Conservation (phyloP, 2,113 vertebrate genomes). For the Notothenia rossii region DNA sequence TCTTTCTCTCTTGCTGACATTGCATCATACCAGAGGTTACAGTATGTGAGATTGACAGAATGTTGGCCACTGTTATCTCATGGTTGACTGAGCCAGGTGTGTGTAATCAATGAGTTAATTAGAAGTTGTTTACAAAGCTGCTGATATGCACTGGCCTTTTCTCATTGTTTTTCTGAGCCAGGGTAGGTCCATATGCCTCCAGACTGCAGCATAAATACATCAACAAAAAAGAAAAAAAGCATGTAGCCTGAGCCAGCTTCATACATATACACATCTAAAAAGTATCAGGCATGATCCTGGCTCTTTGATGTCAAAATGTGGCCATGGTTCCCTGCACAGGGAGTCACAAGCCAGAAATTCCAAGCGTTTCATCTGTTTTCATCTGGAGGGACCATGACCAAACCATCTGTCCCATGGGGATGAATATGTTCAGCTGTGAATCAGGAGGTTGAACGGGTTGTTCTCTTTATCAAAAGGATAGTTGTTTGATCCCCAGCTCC, state of each 20-base stretch:
- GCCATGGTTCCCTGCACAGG: neutral
- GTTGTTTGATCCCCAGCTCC: no score
- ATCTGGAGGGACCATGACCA: neutral
- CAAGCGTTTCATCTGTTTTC: conserved; percentile 5
- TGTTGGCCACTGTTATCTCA: conserved; percentile 48
- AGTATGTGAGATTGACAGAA: conserved; percentile 39
- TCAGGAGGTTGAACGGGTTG: no score
- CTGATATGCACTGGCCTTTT: conserved; percentile 58
- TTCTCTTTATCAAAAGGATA: no score
- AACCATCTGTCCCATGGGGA: conserved; percentile 12
- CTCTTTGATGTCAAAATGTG: neutral
- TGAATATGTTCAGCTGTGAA: neutral
- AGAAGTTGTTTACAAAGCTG: conserved; percentile 72
- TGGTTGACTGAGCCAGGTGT: conserved; percentile 55
- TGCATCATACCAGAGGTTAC: conserved; percentile 21
- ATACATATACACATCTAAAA: neutral
- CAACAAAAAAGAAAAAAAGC: conserved; percentile 21
- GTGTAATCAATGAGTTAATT: conserved; percentile 76
- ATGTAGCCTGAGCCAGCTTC: neutral
- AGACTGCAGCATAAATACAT: conserved; percentile 44
- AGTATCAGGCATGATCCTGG: neutral
- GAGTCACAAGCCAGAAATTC: neutral
- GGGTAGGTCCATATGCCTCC: conserved; percentile 39
- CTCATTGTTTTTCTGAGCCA: conserved; percentile 62
- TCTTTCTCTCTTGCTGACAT: conserved; percentile 2